Conservation (phyloP, 2,113 vertebrate genomes). For the Ascaphus truei region DNA sequence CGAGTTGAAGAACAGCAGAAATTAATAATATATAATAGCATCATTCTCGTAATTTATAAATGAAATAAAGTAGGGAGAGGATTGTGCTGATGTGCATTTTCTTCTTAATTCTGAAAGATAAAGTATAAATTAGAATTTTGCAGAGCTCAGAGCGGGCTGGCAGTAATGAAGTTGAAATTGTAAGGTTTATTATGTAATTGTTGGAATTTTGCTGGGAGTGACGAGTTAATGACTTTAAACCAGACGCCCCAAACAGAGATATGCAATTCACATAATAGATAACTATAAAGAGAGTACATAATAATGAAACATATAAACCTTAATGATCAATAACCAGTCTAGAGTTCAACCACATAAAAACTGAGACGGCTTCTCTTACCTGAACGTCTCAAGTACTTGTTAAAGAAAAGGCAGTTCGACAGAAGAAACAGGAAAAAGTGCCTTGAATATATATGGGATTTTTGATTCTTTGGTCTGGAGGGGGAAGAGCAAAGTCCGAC, state of each 20-base stretch:
- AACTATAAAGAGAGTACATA: neutral
- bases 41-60: conserved; percentile 98
- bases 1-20: conserved; percentile 83
- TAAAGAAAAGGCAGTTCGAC: too few relatives aligned
- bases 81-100: conserved; percentile 82
- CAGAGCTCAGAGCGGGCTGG: conserved; percentile 65
- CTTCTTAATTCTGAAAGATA: conserved; percentile 73
- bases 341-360: neutral
- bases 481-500: too few relatives aligned
- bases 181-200: neutral
- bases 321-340: conserved; percentile 5
- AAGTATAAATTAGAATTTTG: conserved; percentile 74
- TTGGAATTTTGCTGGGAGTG: conserved; percentile 58
- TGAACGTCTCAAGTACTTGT: neutral
- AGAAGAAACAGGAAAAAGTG: too few relatives aligned
- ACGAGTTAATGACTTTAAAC: conserved; percentile 60
- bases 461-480: neutral
- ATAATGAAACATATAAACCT: conserved; percentile 6
- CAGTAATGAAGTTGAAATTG: conserved; percentile 45
- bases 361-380: neutral
- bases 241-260: neutral
- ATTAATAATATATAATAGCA: conserved; percentile 99
- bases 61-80: conserved; percentile 93
- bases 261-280: conserved; percentile 13
- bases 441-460: too few relatives aligned